Evolutionary conservation across 1,140 invertebrate species (phyloP).

Genomic region (Caenorhabditis briggsae): DNA sequence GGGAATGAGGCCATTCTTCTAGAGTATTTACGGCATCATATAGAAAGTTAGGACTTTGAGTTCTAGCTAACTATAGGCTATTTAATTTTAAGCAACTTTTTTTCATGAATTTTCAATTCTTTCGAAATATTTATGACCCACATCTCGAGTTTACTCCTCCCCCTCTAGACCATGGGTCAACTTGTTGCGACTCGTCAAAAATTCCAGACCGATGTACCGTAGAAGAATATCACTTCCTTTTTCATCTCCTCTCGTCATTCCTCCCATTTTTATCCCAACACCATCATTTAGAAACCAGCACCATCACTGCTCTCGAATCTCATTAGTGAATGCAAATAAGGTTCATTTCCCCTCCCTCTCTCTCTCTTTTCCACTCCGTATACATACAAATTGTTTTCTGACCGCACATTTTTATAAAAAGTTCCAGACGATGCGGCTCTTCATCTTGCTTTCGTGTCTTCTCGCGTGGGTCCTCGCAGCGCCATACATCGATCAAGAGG

Average conservation of each 20-base stretch:
- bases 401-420: background rate
- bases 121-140: no score
- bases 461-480: constrained; percentile 53
- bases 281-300: background rate
- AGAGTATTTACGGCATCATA: no score
- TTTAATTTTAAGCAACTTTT: no score
- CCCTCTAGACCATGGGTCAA: no score
- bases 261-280: background rate
- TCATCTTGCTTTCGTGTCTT: constrained; percentile 52
- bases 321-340: constrained; percentile 43
- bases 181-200: no score
- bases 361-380: background rate
- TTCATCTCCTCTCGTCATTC: background rate
- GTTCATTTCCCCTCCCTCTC: background rate
- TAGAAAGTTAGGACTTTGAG: no score
- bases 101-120: no score
- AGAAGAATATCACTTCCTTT: constrained; percentile 21
- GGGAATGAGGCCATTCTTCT: no score
- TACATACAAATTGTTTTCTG: background rate
- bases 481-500: constrained; percentile 43
- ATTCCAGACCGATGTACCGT: background rate
- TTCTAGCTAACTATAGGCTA: no score
- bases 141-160: no score
- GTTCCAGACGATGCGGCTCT: constrained; percentile 51
- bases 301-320: constrained; percentile 16